Evolutionary conservation across 1,140 invertebrate species (phyloP).

Genomic region (Cydia fagiglandana): DNA sequence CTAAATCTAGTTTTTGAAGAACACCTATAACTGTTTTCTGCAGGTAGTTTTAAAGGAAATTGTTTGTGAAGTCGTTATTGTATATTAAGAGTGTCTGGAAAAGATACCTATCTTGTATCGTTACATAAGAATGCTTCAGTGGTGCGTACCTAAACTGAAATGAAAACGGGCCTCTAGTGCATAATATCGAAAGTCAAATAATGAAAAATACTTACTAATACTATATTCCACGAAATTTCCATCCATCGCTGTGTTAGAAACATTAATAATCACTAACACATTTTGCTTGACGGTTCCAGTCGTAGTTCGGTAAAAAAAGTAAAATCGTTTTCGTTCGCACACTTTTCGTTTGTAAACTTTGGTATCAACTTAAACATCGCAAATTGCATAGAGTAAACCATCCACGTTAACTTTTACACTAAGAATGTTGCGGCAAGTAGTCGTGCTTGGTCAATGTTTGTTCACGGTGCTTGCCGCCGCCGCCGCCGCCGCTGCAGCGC

Average conservation of each 20-base stretch:
- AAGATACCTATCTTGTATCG: neutral
- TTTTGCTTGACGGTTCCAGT: slow-evolving; percentile 49
- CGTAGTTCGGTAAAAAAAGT: slow-evolving; percentile 54
- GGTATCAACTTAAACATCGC: slow-evolving; percentile 69
- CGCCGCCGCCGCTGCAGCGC: slow-evolving; percentile 52
- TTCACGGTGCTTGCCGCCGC: slow-evolving; percentile 61
- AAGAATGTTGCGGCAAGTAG: slow-evolving; percentile 77
- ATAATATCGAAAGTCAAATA: neutral
- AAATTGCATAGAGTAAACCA: slow-evolving; percentile 79
- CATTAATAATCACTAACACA: slow-evolving; percentile 56
- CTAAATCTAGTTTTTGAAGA: too few relatives aligned
- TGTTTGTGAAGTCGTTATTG: neutral
- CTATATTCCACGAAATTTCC: slow-evolving; percentile 55
- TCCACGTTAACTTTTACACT: slow-evolving; percentile 77
- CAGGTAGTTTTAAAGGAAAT: neutral
- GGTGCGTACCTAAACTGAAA: neutral
- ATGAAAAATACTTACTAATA: slow-evolving; percentile 61
- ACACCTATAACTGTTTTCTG: too few relatives aligned
- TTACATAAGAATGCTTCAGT: slow-evolving; percentile 6
- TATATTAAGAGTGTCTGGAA: neutral
- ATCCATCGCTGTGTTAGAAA: slow-evolving; percentile 51
- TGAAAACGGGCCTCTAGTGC: neutral
- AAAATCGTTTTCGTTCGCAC: slow-evolving; percentile 58
- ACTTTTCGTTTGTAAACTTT: slow-evolving; percentile 58
- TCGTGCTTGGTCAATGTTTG: slow-evolving; percentile 71